These are phyloP conservation scores for Halisarca cf. caerulea DNA, from an alignment of 37 sponge, comb jelly and placozoan species.

Conservation along the genomic window DNA sequence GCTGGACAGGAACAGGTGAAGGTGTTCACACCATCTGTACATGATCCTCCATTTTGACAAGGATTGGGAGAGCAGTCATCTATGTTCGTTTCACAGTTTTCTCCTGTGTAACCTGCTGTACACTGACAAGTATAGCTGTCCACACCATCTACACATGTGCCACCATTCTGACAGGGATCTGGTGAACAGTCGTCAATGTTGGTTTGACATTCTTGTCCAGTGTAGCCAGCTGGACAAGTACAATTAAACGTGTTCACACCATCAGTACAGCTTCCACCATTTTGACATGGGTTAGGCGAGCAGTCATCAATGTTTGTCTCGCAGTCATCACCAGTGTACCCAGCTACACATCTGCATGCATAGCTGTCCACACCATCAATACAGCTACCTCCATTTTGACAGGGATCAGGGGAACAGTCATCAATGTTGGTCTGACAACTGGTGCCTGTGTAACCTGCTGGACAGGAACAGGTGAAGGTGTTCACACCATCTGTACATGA, in stretches of 20 bases:
- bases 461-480: conserved; percentile 47
- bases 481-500: conserved; percentile 17
- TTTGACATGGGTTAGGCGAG: conserved; percentile 48
- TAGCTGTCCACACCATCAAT: conserved; percentile 29
- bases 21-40: conserved; percentile 2
- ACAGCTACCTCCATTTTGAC: conserved; percentile 54
- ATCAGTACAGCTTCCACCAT: conserved; percentile 59
- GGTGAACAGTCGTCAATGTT: conserved; percentile 9
- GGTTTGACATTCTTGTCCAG: conserved; percentile 12
- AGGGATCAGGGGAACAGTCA: conserved; percentile 37
- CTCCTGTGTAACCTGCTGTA: conserved; percentile 28
- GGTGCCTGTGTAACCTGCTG: conserved; percentile 35
- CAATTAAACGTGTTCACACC: conserved; percentile 31
- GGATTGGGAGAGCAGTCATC: conserved; percentile 40
- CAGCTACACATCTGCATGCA: conserved; percentile 30
- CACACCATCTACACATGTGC: conserved; percentile 23
- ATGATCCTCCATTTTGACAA: conserved; percentile 30
- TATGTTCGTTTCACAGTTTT: conserved; percentile 28
- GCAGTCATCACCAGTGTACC: conserved; percentile 44
- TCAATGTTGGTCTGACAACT: conserved; percentile 34
- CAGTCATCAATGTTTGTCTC: conserved; percentile 47
- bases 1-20: conserved; percentile 12
- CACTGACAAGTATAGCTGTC: conserved; percentile 22
- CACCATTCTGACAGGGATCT: conserved; percentile 31
- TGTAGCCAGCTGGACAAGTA: conserved; percentile 20